A percentile compares a stretch with the other conserved stretches of the same genome.
phyloP scores from a whole-genome alignment of 2,113 vertebrate genomes.

The Micronisus gabar region DNA sequence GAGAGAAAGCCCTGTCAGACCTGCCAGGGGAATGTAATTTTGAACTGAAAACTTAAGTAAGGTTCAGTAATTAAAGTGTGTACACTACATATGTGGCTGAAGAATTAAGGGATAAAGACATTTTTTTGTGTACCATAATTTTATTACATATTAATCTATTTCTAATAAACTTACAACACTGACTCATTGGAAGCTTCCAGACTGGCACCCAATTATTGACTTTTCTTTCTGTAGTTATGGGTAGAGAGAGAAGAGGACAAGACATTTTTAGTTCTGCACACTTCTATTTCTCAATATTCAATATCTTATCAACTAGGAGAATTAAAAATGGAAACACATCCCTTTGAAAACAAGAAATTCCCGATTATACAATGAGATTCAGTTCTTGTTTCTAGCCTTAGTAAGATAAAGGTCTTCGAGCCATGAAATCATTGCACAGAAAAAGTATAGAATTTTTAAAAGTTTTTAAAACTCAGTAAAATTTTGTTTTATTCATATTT shows the following conservation, averaged over 20 bases:
- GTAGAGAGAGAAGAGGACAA: neutral
- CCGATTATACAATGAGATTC: neutral
- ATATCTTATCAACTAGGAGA: neutral
- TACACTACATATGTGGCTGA: neutral
- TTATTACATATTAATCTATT: neutral
- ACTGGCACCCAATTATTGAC: neutral
- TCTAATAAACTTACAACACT: neutral
- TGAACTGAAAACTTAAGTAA: neutral
- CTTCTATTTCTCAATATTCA: neutral
- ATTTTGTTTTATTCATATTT: neutral
- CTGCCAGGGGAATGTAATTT: neutral
- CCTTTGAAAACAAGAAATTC: conserved; percentile 1
- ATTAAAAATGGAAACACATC: neutral
- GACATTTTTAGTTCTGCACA: neutral
- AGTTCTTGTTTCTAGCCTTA: neutral
- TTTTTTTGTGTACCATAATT: neutral
- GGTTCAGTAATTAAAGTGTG: neutral
- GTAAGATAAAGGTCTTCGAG: neutral
- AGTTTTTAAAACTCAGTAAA: neutral
- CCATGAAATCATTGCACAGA: neutral
- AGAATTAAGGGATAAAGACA: neutral
- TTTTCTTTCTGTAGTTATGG: neutral
- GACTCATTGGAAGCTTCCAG: neutral
- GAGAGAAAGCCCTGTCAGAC: neutral
- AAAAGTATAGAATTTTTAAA: neutral